Percentiles rank a stretch among this genome's conserved stretches.
phyloP scores from a whole-genome alignment of 2,797 vertebrate genomes.

The Schizopygopsis malacanthus region DNA sequence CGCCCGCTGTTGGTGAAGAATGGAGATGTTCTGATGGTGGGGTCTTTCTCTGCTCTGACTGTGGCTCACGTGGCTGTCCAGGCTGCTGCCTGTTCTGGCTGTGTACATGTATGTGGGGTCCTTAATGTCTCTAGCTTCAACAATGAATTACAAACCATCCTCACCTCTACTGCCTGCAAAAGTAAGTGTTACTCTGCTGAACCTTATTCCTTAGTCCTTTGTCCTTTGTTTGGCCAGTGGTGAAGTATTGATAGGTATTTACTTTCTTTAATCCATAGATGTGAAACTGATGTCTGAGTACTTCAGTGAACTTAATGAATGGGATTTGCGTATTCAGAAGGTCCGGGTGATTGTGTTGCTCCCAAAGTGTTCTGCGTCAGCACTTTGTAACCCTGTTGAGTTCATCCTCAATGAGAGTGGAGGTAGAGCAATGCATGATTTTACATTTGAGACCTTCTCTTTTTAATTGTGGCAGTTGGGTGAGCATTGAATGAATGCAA shows the following conservation, averaged over 20 bases:
- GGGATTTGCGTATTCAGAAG: constrained; percentile 76
- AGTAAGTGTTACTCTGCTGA: constrained; percentile 76
- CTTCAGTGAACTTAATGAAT: constrained; percentile 79
- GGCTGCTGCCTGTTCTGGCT: constrained; percentile 69
- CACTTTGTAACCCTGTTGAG: constrained; percentile 85
- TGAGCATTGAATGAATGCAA: neutral
- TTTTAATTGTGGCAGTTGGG: neutral
- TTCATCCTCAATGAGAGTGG: constrained; percentile 86
- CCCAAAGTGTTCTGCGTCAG: constrained; percentile 87
- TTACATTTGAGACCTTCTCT: neutral
- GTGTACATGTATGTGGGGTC: constrained; percentile 83
- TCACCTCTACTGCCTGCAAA: constrained; percentile 81
- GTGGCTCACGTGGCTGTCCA: constrained; percentile 82
- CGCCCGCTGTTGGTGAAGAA: constrained; percentile 80
- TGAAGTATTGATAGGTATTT: neutral
- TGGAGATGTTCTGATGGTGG: constrained; percentile 83
- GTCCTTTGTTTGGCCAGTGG: neutral
- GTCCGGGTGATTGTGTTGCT: constrained; percentile 86
- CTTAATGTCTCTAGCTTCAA: constrained; percentile 72
- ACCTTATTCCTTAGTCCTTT: neutral
- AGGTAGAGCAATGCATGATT: constrained; percentile 75
- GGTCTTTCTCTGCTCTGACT: constrained; percentile 84
- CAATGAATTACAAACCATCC: constrained; percentile 75
- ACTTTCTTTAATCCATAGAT: constrained; percentile 74
- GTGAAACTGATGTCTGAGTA: constrained; percentile 80